These are phyloP conservation scores for Sturmia bella DNA, from an alignment of 2,888 invertebrate genomes.

Conservation along the genomic window DNA sequence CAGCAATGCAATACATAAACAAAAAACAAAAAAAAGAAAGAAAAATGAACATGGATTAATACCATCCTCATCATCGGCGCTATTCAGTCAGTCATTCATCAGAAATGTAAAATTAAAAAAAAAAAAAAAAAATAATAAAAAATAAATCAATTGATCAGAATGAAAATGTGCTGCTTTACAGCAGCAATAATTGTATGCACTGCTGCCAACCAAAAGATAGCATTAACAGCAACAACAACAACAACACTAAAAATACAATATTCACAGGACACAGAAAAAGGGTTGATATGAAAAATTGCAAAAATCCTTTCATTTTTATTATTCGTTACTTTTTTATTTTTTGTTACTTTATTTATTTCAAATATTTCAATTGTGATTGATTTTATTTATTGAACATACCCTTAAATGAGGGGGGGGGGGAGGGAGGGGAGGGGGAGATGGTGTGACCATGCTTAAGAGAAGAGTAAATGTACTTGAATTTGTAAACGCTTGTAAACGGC, in stretches of 20 bases:
- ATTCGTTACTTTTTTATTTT: not conserved
- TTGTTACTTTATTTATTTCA: slow-evolving; percentile 57
- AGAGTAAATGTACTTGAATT: slow-evolving; percentile 11
- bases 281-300: slow-evolving; percentile 53
- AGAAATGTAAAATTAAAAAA: slow-evolving; percentile 40
- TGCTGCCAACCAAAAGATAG: slow-evolving; percentile 24
- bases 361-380: slow-evolving; percentile 70
- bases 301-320: slow-evolving; percentile 36
- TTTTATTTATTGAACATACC: slow-evolving; percentile 56
- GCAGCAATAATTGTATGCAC: slow-evolving; percentile 13
- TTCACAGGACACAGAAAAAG: slow-evolving; percentile 21
- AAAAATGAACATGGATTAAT: slow-evolving; percentile 38
- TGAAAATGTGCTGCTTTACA: slow-evolving; percentile 16
- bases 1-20: slow-evolving; percentile 2
- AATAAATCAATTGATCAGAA: slow-evolving; percentile 37
- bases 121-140: no score
- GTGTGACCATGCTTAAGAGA: slow-evolving; percentile 21
- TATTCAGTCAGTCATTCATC: slow-evolving; percentile 47
- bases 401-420: slow-evolving; percentile 3
- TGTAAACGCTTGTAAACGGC: not conserved
- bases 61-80: slow-evolving; percentile 22
- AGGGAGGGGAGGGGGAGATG: slow-evolving; percentile 5
- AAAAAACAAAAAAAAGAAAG: slow-evolving; percentile 23
- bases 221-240: slow-evolving; percentile 27
- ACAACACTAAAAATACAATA: not conserved